A percentile compares a stretch with the other conserved stretches of the same genome.
Conservation (phyloP, 2,888 invertebrate genomes). For the Meliscaeva auricollis region DNA sequence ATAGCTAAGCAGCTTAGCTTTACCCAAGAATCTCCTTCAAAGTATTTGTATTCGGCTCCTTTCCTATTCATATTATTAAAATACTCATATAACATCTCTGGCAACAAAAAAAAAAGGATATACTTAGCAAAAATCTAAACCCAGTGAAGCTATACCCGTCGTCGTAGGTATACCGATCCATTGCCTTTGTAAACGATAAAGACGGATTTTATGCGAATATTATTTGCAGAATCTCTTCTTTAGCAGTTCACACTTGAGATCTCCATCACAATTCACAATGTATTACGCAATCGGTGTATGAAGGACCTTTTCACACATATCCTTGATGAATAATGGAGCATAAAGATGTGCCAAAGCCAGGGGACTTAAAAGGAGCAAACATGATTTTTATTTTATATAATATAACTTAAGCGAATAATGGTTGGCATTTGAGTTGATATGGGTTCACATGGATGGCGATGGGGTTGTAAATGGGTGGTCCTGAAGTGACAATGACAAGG, state of each 20-base stretch:
- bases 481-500: not conserved
- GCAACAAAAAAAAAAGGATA: conserved; percentile 51
- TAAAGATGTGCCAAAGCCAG: conserved; percentile 68
- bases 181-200: conserved; percentile 45
- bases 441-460: conserved; percentile 26
- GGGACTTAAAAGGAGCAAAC: conserved; percentile 78
- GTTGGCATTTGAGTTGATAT: conserved; percentile 65
- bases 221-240: conserved; percentile 68
- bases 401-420: conserved; percentile 82
- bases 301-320: conserved; percentile 74
- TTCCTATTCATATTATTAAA: conserved; percentile 45
- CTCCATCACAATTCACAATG: conserved; percentile 52
- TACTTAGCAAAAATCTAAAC: conserved; percentile 70
- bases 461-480: conserved; percentile 37
- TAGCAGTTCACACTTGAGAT: conserved; percentile 68
- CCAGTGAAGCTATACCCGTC: no score
- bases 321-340: conserved; percentile 76
- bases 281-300: conserved; percentile 62
- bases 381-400: conserved; percentile 83
- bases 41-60: conserved; percentile 46
- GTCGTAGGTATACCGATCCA: no score
- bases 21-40: conserved; percentile 49
- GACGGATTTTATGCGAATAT: conserved; percentile 74
- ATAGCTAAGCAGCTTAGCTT: conserved; percentile 74
- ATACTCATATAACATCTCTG: conserved; percentile 44